Percentiles rank a stretch among this genome's conserved stretches.
These are phyloP conservation scores for Noctua pronuba DNA, from an alignment of 2,888 invertebrate species.

Conservation along the genomic window DNA sequence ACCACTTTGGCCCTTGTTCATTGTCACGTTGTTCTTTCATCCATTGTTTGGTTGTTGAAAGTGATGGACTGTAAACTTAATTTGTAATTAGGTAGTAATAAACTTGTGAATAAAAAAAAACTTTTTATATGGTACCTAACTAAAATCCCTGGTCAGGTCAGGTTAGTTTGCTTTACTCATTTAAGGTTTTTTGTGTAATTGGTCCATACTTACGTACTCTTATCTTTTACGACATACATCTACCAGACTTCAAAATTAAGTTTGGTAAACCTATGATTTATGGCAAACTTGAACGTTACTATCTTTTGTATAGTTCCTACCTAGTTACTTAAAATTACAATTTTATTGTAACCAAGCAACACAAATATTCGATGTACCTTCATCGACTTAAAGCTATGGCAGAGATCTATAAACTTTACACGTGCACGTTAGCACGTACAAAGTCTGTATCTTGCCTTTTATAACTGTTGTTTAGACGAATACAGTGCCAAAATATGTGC, in stretches of 20 bases:
- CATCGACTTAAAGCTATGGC: not conserved
- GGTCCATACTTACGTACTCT: not conserved
- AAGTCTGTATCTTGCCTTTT: not conserved
- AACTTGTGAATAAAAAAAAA: not conserved
- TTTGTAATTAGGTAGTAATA: not conserved
- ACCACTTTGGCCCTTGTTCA: not conserved
- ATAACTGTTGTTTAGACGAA: not conserved
- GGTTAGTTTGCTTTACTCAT: not conserved
- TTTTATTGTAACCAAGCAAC: not conserved
- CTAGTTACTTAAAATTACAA: not conserved
- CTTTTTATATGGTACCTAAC: not conserved
- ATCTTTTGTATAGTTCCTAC: not conserved
- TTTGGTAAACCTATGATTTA: too few relatives aligned
- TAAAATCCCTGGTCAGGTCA: not conserved
- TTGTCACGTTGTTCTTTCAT: not conserved
- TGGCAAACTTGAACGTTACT: too few relatives aligned
- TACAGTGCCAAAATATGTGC: not conserved
- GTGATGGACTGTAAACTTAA: not conserved
- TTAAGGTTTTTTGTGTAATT: not conserved
- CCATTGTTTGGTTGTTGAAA: not conserved
- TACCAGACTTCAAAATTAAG: not conserved
- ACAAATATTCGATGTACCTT: not conserved
- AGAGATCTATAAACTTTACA: not conserved
- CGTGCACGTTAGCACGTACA: not conserved
- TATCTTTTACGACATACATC: not conserved